Evolutionary conservation across 2,797 vertebrate genomes (phyloP), one percentile per base, ranked within the genome.

Genomic region (Triplophysa yarkandensis): DNA sequence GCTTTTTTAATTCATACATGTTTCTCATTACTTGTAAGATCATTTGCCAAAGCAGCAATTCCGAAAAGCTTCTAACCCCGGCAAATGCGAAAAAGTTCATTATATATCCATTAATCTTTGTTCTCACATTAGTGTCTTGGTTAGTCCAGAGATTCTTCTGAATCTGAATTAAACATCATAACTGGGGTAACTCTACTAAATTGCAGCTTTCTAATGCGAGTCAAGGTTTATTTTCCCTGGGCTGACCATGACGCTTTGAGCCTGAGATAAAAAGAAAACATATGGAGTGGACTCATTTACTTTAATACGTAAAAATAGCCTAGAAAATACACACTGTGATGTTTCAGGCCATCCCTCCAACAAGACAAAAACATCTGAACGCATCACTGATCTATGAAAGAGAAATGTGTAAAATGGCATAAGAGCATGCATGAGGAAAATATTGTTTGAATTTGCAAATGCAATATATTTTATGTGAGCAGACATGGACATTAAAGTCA

Each of bases 91-190:
- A 8, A n/a, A 19, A 62, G 25, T 14, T 39, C 11, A 39, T 62
- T 62, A 72, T 28, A 63, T 63, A 41, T 39, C 58, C 58, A 63
- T 52, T 72, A 63, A 41, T 41, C 32, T 52, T 21, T 52, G 44
- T 72, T 52, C 57, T 39, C 17, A 14, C 50, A 2, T 54, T 27
- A 54, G 11, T 25, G 30, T 62, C 46, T 30, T 16, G 8, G 28
- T 10, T 34, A 16, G 14, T 65, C 27, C 27, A 5, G 17, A 36
- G 54, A 73, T 23, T 64, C 25, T 6, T 48, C 25, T 28, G 52
- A 74, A 74, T 74, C 71, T 23, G 39, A 74, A 57, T 14, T 52
- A 65, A 66, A 58, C 70, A 66, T 46, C 62, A 65, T 66, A 66
- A 74, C 50, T 13, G 50, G 41, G 61, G 14, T 19, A 17, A 8